Evolutionary conservation across 2,797 vertebrate species (phyloP).

Genomic region (Lycodopsis pacificus): DNA sequence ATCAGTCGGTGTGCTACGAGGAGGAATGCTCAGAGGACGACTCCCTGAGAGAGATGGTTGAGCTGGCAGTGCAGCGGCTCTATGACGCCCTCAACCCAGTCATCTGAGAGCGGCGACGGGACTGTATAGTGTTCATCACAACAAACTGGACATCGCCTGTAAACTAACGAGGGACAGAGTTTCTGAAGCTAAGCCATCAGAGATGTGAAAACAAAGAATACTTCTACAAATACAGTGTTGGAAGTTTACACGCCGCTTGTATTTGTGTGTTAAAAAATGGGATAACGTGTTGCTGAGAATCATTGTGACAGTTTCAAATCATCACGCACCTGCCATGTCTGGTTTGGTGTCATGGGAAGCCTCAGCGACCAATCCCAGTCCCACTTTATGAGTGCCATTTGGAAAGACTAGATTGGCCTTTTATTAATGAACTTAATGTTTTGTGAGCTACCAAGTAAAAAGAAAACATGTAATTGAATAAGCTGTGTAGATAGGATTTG

Average conservation of each 20-base stretch:
- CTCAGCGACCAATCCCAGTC: not conserved
- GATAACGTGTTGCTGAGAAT: not conserved
- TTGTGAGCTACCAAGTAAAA: not conserved
- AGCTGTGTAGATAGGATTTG: conserved; percentile 9
- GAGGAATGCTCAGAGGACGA: conserved; percentile 90
- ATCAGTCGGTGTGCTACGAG: conserved; percentile 88
- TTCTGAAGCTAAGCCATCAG: not conserved
- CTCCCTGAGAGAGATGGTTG: conserved; percentile 92
- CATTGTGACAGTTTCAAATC: not conserved
- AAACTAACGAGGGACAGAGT: not conserved
- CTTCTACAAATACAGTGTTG: not conserved
- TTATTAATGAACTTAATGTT: not conserved
- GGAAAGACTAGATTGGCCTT: not conserved
- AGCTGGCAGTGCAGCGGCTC: conserved; percentile 91
- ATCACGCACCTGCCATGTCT: not conserved
- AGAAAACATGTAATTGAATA: conserved; percentile 1
- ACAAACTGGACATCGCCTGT: not conserved
- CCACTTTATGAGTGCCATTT: not conserved
- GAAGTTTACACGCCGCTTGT: not conserved
- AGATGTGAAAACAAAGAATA: not conserved
- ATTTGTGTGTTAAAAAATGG: not conserved
- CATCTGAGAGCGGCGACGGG: conserved; percentile 56
- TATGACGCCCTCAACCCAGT: conserved; percentile 90
- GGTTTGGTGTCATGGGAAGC: not conserved
- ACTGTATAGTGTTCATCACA: not conserved